A percentile compares a stretch with the other conserved stretches of the same genome.
Conservation (phyloP, 2,888 invertebrate species). For the Callimorpha dominula region DNA sequence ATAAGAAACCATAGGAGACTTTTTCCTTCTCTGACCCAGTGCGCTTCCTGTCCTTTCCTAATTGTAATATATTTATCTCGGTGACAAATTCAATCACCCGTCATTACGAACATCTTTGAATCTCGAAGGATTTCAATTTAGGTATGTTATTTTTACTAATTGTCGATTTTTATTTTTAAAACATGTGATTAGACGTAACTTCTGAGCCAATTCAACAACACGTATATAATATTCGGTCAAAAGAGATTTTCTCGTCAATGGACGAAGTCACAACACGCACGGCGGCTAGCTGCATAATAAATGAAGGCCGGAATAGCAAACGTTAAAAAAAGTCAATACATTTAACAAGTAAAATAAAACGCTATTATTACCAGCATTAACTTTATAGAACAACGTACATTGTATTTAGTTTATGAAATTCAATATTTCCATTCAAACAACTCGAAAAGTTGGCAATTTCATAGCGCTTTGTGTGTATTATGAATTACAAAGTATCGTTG, state of each 20-base stretch:
- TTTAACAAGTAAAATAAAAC: not conserved
- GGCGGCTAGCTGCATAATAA: not conserved
- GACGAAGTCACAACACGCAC: not conserved
- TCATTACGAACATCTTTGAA: not conserved
- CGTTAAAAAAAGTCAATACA: not conserved
- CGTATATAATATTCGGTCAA: too few species aligned
- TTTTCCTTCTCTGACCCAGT: not conserved
- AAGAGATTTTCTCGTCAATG: not conserved
- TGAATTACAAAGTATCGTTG: conserved; percentile 40
- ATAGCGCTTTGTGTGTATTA: conserved; percentile 43
- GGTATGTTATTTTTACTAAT: not conserved
- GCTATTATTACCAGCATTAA: conserved; percentile 24
- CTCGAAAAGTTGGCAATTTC: conserved; percentile 51
- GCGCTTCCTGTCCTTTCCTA: not conserved
- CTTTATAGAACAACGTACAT: conserved; percentile 18
- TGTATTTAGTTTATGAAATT: conserved; percentile 48
- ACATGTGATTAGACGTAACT: not conserved
- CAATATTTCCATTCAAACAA: conserved; percentile 51
- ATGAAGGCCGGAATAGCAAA: not conserved
- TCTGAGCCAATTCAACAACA: not conserved
- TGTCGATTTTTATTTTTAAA: not conserved
- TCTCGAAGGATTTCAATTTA: not conserved
- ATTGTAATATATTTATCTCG: not conserved
- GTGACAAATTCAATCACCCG: not conserved
- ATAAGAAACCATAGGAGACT: not conserved